Base-by-base conservation (phyloP, 2,113 vertebrate genomes). In the Morone saxatilis region DNA sequence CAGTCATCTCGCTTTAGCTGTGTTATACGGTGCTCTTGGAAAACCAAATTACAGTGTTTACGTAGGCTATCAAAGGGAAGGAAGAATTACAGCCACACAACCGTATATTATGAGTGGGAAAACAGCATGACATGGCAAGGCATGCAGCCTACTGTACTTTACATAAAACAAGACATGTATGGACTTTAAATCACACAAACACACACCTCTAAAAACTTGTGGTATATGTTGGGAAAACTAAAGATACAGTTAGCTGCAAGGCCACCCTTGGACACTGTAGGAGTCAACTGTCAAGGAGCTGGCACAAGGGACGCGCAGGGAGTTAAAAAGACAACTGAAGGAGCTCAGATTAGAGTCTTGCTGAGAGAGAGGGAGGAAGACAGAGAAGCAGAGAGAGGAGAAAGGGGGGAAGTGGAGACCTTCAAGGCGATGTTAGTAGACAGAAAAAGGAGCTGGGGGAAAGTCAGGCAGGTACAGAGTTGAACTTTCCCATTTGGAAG, bases 201-300 rank as follows among this genome's bases (percentile, higher is more conserved):
- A 76, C 61, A 79, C 70, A 63, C 59, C 40, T 68, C 25, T 10
- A 63, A 43, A 31, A 74, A 68, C 9, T 47, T 88, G 88, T 84
- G 83, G 93, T 12, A 41, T 54, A 76, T 93, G 93, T 93, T 95
- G 65, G 14, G 38, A 7, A 7, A 69, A 53, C 50, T 84, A 13
- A 57, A 57, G 22, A 66, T 71, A 22, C 41, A 68, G 78, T 82
- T 57, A 80, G 71, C 47, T 84, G 16, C 50, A 62, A 31, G 31
- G 31, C 31, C 31, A 4, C 25, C 25, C 25, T 25, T 25, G 76
- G 71, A 70, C 60, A 77, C 94, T 89, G n/a, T 17, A 89, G 65
- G 95, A 95, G 91, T 92, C 94, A 95, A 94, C 96, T 96, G 96
- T 96, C 93, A 93, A 92, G 91, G 81, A 93, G 94, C 45, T 78